Conservation (phyloP, 2,113 vertebrate species). For the Vulpes lagopus region DNA sequence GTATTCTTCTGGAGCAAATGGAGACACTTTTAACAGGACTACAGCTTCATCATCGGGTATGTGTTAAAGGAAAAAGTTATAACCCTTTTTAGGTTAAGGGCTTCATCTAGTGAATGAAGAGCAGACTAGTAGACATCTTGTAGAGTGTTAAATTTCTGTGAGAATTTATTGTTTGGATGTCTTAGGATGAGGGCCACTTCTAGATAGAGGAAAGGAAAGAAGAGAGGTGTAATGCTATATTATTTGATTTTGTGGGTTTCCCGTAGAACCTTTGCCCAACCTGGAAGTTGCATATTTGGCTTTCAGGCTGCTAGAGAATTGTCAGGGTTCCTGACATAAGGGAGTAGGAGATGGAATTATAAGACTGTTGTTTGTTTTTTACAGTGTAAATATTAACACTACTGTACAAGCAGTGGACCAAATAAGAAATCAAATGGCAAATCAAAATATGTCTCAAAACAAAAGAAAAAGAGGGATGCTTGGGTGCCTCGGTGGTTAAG, state of each 20-base stretch:
- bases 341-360: background rate
- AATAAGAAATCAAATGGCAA: background rate
- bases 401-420: background rate
- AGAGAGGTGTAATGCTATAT: background rate
- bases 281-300: background rate
- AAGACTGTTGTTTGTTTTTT: background rate
- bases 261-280: background rate
- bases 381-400: background rate
- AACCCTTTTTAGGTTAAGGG: background rate
- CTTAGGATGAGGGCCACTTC: background rate
- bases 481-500: too few relatives aligned
- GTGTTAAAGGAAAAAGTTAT: conserved; percentile 40
- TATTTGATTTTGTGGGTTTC: background rate
- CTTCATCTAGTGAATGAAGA: background rate
- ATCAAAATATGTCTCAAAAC: background rate
- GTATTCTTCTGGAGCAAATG: conserved; percentile 76
- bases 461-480: background rate
- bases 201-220: background rate
- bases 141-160: background rate
- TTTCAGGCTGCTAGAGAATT: background rate
- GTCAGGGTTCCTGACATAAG: background rate
- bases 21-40: conserved; percentile 55
- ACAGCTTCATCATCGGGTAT: conserved; percentile 77
- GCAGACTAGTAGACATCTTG: background rate
- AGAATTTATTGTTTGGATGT: background rate